phyloP scores from a whole-genome alignment of 1,140 invertebrate genomes.

The Rhagoletis pomonella region DNA sequence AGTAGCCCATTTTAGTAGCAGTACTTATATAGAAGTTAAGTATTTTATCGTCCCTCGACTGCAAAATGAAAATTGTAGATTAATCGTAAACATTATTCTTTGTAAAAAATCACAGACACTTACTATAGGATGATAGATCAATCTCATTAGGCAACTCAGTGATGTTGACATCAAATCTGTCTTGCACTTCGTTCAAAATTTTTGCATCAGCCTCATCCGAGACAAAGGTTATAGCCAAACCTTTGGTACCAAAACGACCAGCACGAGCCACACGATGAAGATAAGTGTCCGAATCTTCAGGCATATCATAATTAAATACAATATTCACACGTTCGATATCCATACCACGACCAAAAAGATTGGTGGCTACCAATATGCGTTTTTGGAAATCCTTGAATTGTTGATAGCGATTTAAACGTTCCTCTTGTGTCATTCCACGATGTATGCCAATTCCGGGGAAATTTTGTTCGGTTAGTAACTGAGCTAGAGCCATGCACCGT shows the following conservation, averaged over 20 bases:
- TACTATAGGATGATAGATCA: conserved; percentile 96
- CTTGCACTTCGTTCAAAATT: conserved; percentile 98
- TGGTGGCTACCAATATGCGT: conserved; percentile 97
- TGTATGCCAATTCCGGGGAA: conserved; percentile 99
- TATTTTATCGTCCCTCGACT: conserved; percentile 70
- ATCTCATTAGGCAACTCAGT: conserved; percentile 98
- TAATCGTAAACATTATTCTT: neutral
- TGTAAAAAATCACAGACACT: conserved; percentile 73
- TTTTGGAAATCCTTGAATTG: conserved; percentile 99
- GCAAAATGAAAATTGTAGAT: conserved; percentile 51
- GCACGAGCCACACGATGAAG: conserved; percentile 98
- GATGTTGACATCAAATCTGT: conserved; percentile 99
- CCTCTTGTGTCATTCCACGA: conserved; percentile 98
- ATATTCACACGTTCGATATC: conserved; percentile 99
- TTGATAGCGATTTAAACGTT: conserved; percentile 96
- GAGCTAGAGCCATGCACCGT: conserved; percentile 96
- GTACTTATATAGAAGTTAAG: neutral
- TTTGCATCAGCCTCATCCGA: conserved; percentile 98
- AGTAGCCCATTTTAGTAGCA: conserved; percentile 2
- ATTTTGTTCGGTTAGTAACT: conserved; percentile 98
- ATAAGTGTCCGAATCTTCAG: conserved; percentile 99
- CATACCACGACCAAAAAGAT: conserved; percentile 98
- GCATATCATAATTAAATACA: conserved; percentile 99
- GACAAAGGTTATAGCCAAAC: conserved; percentile 97
- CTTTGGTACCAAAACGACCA: conserved; percentile 98